phyloP scores from a whole-genome alignment of 2,888 invertebrate genomes.

The Euphydryas editha region DNA sequence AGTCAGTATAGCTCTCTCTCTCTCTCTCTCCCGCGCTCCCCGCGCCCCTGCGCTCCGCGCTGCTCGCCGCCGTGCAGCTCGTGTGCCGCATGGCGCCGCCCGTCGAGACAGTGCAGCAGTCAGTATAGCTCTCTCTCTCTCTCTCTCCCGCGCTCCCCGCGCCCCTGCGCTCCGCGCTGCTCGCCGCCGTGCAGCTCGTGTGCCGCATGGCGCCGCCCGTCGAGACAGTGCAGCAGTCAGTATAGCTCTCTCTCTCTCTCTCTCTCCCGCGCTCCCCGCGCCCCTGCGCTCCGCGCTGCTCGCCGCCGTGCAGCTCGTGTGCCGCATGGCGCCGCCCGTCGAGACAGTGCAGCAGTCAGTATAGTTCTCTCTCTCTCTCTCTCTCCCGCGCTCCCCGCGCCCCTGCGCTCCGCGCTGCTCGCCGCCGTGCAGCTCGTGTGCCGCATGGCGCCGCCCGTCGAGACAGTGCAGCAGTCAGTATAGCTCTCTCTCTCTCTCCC shows the following conservation, averaged over 20 bases:
- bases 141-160: neutral
- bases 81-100: conserved; percentile 91
- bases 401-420: too few species aligned
- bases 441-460: neutral
- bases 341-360: conserved; percentile 56
- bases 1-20: too few species aligned
- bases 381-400: too few species aligned
- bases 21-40: conserved; percentile 85
- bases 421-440: too few species aligned
- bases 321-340: too few species aligned
- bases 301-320: too few species aligned
- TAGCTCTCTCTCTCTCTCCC: neutral
- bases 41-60: conserved; percentile 82
- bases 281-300: conserved; percentile 75
- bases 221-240: conserved; percentile 42
- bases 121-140: conserved; percentile 35
- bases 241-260: conserved; percentile 48
- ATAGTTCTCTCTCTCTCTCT: conserved; percentile 41
- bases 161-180: too few species aligned
- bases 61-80: conserved; percentile 86
- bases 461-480: neutral
- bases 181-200: neutral
- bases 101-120: conserved; percentile 61
- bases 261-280: conserved; percentile 81
- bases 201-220: conserved; percentile 83